A percentile compares a stretch with the other conserved stretches of the same genome.
These are phyloP conservation scores for Plagodis pulveraria DNA, from an alignment of 2,888 invertebrate species.

Conservation along the genomic window DNA sequence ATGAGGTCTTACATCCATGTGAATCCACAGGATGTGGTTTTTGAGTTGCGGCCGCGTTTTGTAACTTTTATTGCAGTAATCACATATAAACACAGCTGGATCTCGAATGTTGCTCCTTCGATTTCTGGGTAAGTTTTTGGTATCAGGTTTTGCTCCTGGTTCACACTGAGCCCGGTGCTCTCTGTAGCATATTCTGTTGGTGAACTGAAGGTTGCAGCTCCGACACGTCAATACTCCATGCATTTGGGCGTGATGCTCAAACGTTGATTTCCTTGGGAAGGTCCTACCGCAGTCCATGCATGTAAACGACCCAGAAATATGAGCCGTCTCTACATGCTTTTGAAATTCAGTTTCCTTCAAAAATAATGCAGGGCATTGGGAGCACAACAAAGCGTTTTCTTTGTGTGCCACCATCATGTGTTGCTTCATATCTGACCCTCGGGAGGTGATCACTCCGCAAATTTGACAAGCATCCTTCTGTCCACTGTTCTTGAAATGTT, in stretches of 20 bases:
- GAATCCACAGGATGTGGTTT: conserved; percentile 80
- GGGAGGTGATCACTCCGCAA: conserved; percentile 57
- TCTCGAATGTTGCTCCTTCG: conserved; percentile 70
- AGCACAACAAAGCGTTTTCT: conserved; percentile 50
- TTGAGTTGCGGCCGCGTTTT: conserved; percentile 68
- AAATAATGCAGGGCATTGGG: conserved; percentile 62
- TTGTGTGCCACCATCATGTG: conserved; percentile 59
- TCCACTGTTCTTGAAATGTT: conserved; percentile 71
- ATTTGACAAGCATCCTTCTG: conserved; percentile 67
- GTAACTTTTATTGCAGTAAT: conserved; percentile 70
- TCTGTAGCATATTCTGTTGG: conserved; percentile 71
- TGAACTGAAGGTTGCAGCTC: conserved; percentile 66
- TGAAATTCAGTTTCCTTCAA: conserved; percentile 48
- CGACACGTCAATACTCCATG: conserved; percentile 71
- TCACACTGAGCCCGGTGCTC: conserved; percentile 70
- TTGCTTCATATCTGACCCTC: conserved; percentile 60
- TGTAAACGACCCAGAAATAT: conserved; percentile 55
- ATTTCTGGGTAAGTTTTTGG: conserved; percentile 52
- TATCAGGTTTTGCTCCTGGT: conserved; percentile 67
- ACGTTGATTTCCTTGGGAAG: conserved; percentile 60
- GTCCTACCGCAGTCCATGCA: conserved; percentile 69
- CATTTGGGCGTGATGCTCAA: conserved; percentile 70
- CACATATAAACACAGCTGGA: conserved; percentile 70
- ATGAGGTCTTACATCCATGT: conserved; percentile 75
- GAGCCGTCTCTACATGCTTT: conserved; percentile 57